Base-by-base conservation (phyloP, 2,888 invertebrate species). In the Luperina nickerlii region DNA sequence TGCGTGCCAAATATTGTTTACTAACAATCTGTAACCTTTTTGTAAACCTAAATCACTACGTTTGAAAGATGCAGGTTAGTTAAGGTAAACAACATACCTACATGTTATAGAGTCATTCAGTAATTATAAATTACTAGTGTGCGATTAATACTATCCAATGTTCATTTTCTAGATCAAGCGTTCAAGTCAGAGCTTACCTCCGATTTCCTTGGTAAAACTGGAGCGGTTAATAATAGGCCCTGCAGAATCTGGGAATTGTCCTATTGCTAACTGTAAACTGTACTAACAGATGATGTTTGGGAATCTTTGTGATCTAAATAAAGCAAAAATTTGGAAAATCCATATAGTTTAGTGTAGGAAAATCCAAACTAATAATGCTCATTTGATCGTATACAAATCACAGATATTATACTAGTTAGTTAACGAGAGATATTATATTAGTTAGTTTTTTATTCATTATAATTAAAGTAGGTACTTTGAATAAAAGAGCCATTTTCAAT, bases 1-100 rank as follows among this genome's bases (percentile, higher is more conserved):
- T 88, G 72, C 71, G 65, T 20, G 42, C 63, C 63, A 68, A n/a
- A 24, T 69, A 66, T 78, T 89, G 90, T 88, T 89, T 88, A 86
- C 76, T 42, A 88, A 88, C 79, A 85, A 11, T 20, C n/a, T 42
- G 42, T 73, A 57, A 87, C 84, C 63, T 71, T 70, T 70, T 69
- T 67, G 74, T 84, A 69, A 24, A 62, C 24, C 27, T 51, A n/a
- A 42, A 71, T 67, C 66, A 70, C 24, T 57, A 75, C 60, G n/a
- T 42, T 62, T 57, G 24, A 32, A 63, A 18, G 13, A 20, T 62
- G 38, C 38, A 45, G 60, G 45, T 57, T 24, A 48, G 15, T 54
- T 20, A 7, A 0, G 27, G 60, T 63, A 32, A 74, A 63, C 24
- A 70, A 27, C 24, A 2, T 62, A 27, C 38, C 4, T 5, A 38